Conservation (phyloP, 1,140 invertebrate species). For the Euwallacea similis region DNA sequence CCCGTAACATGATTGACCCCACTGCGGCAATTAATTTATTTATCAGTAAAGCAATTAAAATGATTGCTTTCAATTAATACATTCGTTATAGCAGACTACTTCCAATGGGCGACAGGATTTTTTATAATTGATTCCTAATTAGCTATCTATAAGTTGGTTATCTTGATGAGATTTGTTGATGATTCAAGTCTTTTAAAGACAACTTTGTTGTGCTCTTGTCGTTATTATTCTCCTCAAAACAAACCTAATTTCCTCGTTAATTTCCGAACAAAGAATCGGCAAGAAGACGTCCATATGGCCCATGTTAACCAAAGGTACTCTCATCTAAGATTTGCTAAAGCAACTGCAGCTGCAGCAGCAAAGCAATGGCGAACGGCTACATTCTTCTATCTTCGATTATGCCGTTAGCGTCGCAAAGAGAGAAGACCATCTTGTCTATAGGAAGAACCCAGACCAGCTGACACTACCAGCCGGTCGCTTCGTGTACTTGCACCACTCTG, state of each 20-base stretch:
- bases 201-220: not conserved
- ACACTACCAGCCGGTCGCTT: conserved; percentile 25
- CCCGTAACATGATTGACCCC: no score
- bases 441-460: conserved; percentile 33
- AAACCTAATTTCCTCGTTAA: not conserved
- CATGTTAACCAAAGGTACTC: conserved; percentile 6
- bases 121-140: not conserved
- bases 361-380: not conserved
- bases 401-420: conserved; percentile 25
- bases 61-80: no score
- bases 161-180: not conserved
- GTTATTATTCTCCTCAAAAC: not conserved
- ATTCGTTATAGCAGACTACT: no score
- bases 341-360: conserved; percentile 2
- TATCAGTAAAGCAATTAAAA: no score
- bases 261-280: no score
- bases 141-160: not conserved
- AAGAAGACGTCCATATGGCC: conserved; percentile 4
- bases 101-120: not conserved
- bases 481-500: conserved; percentile 12
- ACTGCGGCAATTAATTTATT: no score
- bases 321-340: conserved; percentile 26
- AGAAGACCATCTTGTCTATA: conserved; percentile 34
- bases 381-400: conserved; percentile 24
- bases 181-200: not conserved